Evolutionary conservation across 2,113 vertebrate genomes (phyloP), one percentile per base, ranked within the genome.

Genomic region (Rhabdomys dilectus): DNA sequence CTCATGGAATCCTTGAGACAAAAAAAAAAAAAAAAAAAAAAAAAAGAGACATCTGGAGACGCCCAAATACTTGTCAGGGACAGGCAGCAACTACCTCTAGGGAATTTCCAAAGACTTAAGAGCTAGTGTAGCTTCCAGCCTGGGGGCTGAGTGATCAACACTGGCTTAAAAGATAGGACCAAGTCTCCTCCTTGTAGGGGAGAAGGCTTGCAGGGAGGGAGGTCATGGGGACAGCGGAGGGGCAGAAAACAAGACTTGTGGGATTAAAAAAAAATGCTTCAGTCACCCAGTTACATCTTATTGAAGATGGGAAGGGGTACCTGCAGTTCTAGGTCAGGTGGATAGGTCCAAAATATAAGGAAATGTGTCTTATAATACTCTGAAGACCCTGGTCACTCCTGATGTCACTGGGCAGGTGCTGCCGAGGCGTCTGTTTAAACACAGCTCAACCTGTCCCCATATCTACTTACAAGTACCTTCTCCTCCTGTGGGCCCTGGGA

Each of bases 381-480:
- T 45, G 16, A 16, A 4, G 7, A 60, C 13, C 29, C 48, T 0
- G 0, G 60, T 72, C 70, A 64, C 26, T 4, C 12, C 0, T 0
- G 7, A 48, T 73, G 13, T 48, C 53, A 2, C 75, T 53, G 36
- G 19, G 66, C 34, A 5, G 34, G 17, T 10, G 29, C 48, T 73
- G 42, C 42, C 1, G 21, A 91, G n/a, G 34, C 76, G 7, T 39
- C 53, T 58, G 10, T 51, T 12, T 7, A 21, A 91, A 77, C 39
- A 15, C 17, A 75, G 21, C 53, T 53, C n/a, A 45, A 0, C 4
- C 3, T 73, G 39, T 8, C 34, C 42, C 19, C 4, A 3, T 39
- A 58, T 24, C 34, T 8, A 7, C 53, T 77, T 26, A 7, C 21
- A 5, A 42, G 64, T 22, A 34, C 16, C 16, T 26, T 51, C 86